phyloP scores from a whole-genome alignment of 2,797 vertebrate species.

The Lophotriccus pileatus region DNA sequence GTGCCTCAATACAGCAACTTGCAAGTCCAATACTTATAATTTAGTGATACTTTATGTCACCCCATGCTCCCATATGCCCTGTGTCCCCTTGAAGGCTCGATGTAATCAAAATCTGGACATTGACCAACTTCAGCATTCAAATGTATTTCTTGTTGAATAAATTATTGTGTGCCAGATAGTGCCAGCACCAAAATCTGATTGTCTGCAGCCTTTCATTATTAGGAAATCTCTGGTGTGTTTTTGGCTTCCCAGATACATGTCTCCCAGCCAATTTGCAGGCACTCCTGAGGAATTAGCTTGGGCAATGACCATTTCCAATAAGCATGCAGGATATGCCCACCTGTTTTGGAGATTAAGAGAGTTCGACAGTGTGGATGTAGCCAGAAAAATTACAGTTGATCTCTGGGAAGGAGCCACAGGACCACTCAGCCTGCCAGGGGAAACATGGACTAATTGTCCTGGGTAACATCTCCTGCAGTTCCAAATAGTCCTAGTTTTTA shows the following conservation, averaged over 20 bases:
- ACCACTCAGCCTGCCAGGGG: accelerated
- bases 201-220: not conserved
- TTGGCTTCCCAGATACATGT: not conserved
- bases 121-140: not conserved
- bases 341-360: not conserved
- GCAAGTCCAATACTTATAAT: not conserved
- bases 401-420: not conserved
- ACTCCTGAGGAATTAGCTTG: not conserved
- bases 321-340: not conserved
- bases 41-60: not conserved
- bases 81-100: not conserved
- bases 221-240: not conserved
- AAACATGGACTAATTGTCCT: not conserved
- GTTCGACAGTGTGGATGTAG: not conserved
- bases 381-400: not conserved
- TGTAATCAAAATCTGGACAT: not conserved
- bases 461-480: not conserved
- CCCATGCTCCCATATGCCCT: not conserved
- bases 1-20: not conserved
- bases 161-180: not conserved
- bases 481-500: not conserved
- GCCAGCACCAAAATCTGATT: not conserved
- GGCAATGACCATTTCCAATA: not conserved
- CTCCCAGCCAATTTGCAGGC: not conserved
- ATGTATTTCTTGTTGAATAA: not conserved